Evolutionary conservation across 2,113 vertebrate species (phyloP).

Genomic region (Menidia beryllina): DNA sequence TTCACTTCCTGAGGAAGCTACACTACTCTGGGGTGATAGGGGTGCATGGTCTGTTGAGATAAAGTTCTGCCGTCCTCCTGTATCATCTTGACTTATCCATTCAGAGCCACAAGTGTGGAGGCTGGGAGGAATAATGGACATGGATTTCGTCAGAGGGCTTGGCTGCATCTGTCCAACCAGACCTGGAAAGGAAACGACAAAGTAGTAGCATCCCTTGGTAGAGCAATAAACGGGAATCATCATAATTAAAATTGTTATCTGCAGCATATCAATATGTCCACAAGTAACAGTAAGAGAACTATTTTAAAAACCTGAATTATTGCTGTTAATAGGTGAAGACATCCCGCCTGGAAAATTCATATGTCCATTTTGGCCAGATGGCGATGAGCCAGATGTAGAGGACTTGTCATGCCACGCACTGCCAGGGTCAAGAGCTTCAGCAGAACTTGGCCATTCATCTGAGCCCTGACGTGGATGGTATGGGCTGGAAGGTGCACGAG

Average conservation of each 20-base stretch:
- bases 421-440: slow-evolving; percentile 84
- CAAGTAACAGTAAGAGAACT: no score
- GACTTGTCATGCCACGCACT: slow-evolving; percentile 89
- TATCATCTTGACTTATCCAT: slow-evolving; percentile 88
- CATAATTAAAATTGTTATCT: background rate
- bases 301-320: slow-evolving; percentile 90
- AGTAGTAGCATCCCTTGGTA: background rate
- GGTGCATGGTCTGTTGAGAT: slow-evolving; percentile 89
- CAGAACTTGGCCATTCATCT: slow-evolving; percentile 88
- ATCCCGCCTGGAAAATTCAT: slow-evolving; percentile 87
- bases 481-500: slow-evolving; percentile 79
- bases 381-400: slow-evolving; percentile 79
- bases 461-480: slow-evolving; percentile 90
- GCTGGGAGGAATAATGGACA: slow-evolving; percentile 88
- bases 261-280: background rate
- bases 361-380: slow-evolving; percentile 91
- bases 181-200: slow-evolving; percentile 62
- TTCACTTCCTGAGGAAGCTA: slow-evolving; percentile 94
- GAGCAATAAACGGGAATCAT: no score
- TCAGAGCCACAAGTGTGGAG: slow-evolving; percentile 86
- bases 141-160: slow-evolving; percentile 89
- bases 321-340: slow-evolving; percentile 87
- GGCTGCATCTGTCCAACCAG: slow-evolving; percentile 88
- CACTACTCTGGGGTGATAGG: slow-evolving; percentile 94
- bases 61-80: slow-evolving; percentile 82